A percentile compares a stretch with the other conserved stretches of the same genome.
phyloP scores from a whole-genome alignment of 2,888 invertebrate genomes.

The Yponomeuta plumbellus region DNA sequence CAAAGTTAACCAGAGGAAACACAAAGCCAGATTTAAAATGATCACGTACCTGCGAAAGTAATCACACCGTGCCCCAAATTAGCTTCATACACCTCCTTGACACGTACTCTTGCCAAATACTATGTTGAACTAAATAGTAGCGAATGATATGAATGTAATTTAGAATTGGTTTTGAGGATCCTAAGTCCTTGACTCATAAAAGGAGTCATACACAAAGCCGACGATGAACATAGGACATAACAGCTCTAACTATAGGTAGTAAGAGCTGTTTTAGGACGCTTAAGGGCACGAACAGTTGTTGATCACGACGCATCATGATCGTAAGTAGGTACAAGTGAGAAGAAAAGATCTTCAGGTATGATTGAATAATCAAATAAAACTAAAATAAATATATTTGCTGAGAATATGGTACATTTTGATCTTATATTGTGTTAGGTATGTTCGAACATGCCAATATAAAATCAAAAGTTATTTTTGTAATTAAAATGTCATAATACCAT shows the following conservation, averaged over 20 bases:
- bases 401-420: no score
- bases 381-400: no score
- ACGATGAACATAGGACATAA: not conserved
- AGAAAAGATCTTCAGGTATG: not conserved
- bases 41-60: not conserved
- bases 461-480: no score
- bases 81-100: not conserved
- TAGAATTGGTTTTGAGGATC: not conserved
- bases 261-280: not conserved
- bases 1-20: no score
- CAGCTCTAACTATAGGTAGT: no score
- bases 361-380: no score
- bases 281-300: not conserved
- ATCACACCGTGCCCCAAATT: not conserved
- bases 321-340: not conserved
- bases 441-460: no score
- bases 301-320: not conserved
- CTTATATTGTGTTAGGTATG: no score
- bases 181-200: conserved; percentile 12
- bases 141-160: not conserved
- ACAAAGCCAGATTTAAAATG: not conserved
- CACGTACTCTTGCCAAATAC: not conserved
- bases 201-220: not conserved
- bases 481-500: no score
- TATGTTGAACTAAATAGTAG: not conserved